Percentiles rank a stretch among this genome's conserved stretches.
Evolutionary conservation across 1,140 invertebrate species (phyloP).

Genomic region (Sinonovacula constricta): DNA sequence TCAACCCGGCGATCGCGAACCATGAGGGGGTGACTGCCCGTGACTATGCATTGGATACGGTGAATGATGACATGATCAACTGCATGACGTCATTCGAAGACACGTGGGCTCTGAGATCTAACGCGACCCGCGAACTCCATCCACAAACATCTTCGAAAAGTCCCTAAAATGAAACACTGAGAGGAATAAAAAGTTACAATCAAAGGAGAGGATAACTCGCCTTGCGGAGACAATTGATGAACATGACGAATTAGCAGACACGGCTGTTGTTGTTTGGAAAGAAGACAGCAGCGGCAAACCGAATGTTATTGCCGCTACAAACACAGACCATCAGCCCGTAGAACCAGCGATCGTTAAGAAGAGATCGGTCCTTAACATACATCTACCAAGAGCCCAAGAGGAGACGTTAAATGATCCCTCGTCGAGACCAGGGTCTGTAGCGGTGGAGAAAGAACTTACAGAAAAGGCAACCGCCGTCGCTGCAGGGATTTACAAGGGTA

Average conservation of each 20-base stretch:
- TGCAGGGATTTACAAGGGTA: not conserved
- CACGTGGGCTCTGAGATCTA: not conserved
- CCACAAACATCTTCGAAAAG: not conserved
- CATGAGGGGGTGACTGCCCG: constrained; percentile 60
- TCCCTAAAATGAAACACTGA: not conserved
- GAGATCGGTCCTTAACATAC: not conserved
- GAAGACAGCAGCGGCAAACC: not conserved
- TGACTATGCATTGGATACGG: constrained; percentile 23
- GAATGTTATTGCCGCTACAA: no score
- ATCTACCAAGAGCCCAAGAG: not conserved
- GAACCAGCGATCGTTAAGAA: not conserved
- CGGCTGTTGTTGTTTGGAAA: not conserved
- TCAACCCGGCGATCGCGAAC: constrained; percentile 55
- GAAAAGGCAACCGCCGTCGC: not conserved
- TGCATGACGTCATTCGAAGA: not conserved
- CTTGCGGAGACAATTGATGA: not conserved
- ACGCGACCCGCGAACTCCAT: not conserved
- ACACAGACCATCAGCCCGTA: no score
- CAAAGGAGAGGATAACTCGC: not conserved
- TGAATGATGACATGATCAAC: constrained; percentile 26
- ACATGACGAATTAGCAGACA: not conserved
- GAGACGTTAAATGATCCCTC: not conserved
- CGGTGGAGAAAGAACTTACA: not conserved
- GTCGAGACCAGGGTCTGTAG: not conserved
- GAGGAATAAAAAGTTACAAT: not conserved